Conservation (phyloP, 2,888 invertebrate genomes). For the Cryptus viduatorius region DNA sequence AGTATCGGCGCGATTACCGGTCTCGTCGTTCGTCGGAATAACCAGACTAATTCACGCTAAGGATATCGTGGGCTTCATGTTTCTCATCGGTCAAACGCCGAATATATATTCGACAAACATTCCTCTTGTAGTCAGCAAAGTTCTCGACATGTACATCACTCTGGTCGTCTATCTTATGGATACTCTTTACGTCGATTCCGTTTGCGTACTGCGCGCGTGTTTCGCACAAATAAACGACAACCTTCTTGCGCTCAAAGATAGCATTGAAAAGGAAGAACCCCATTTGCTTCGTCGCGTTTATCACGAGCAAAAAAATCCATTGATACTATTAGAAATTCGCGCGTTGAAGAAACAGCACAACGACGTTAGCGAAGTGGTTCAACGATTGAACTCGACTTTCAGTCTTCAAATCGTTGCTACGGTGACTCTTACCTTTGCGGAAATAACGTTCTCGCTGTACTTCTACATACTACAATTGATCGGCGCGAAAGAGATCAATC, state of each 20-base stretch:
- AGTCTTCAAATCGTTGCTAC: slow-evolving; percentile 73
- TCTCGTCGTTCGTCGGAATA: slow-evolving; percentile 64
- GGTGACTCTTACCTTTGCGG: slow-evolving; percentile 74
- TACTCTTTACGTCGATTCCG: slow-evolving; percentile 74
- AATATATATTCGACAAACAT: slow-evolving; percentile 45
- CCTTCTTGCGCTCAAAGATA: slow-evolving; percentile 68
- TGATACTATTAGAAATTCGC: slow-evolving; percentile 74
- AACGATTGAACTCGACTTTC: slow-evolving; percentile 73
- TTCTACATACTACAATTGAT: slow-evolving; percentile 74
- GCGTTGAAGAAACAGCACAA: slow-evolving; percentile 76
- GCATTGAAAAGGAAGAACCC: slow-evolving; percentile 73
- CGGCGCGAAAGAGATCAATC: slow-evolving; percentile 67
- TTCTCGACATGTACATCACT: slow-evolving; percentile 64
- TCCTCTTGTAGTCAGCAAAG: slow-evolving; percentile 49
- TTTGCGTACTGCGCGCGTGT: slow-evolving; percentile 73
- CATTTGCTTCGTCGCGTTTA: slow-evolving; percentile 79
- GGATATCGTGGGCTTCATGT: slow-evolving; percentile 71
- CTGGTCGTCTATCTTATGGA: slow-evolving; percentile 70
- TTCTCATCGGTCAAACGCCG: slow-evolving; percentile 65
- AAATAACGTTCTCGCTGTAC: slow-evolving; percentile 78
- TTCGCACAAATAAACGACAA: slow-evolving; percentile 74
- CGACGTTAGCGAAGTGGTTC: slow-evolving; percentile 73
- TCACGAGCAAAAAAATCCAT: slow-evolving; percentile 75
- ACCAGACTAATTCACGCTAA: slow-evolving; percentile 71
- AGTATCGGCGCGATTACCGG: slow-evolving; percentile 69